Percentiles rank a stretch among this genome's conserved stretches.
These are phyloP conservation scores for Panthera uncia DNA, from an alignment of 2,113 vertebrate genomes.

Conservation along the genomic window DNA sequence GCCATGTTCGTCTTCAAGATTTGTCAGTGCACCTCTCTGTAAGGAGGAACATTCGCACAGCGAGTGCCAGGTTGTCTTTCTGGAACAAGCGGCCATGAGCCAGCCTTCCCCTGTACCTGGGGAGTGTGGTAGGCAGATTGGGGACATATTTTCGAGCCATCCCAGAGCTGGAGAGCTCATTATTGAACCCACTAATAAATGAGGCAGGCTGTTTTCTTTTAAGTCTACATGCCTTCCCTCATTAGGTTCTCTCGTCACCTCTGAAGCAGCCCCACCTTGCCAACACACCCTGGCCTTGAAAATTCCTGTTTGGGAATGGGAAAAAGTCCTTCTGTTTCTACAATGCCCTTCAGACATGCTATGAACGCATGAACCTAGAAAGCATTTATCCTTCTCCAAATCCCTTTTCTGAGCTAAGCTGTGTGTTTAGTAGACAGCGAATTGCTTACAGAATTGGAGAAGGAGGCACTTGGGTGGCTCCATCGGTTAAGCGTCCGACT, in stretches of 20 bases:
- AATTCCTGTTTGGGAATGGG: not conserved
- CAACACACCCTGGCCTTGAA: not conserved
- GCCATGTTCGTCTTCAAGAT: not conserved
- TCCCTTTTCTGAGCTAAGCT: not conserved
- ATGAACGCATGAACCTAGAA: not conserved
- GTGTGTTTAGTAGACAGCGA: not conserved
- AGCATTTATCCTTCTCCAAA: not conserved
- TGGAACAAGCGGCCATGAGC: not conserved
- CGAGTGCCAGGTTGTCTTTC: not conserved
- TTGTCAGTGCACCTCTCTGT: not conserved
- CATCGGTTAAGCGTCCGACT: no score
- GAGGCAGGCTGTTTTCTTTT: not conserved
- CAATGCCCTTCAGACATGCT: not conserved
- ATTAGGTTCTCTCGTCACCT: not conserved
- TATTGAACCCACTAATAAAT: not conserved
- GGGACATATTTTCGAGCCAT: not conserved
- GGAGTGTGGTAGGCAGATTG: accelerated
- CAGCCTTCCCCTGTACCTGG: not conserved
- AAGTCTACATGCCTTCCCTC: not conserved
- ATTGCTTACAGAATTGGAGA: not conserved
- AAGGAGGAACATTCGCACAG: not conserved
- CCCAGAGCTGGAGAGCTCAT: not conserved
- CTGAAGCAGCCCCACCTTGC: not conserved
- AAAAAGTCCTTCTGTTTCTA: not conserved
- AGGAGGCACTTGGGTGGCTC: no score